Percentiles rank a stretch among this genome's conserved stretches.
Conservation (phyloP, 2,888 invertebrate genomes). For the Pocota personata region DNA sequence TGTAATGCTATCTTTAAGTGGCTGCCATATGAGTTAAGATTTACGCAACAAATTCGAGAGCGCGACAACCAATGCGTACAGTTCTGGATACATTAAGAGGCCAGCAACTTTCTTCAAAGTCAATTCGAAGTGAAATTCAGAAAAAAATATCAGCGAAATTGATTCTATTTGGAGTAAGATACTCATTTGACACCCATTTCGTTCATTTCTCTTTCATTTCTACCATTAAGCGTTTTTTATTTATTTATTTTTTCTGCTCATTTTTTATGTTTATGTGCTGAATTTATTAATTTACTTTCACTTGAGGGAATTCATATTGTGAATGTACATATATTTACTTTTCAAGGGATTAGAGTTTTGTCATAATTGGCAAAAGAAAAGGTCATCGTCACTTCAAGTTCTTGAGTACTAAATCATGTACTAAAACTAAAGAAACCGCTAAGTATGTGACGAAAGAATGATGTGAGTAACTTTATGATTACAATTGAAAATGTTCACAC, state of each 20-base stretch:
- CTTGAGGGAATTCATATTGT: slow-evolving; percentile 27
- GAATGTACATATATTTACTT: neutral
- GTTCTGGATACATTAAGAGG: neutral
- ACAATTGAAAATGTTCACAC: neutral
- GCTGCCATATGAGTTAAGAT: neutral
- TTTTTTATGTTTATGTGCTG: slow-evolving; percentile 22
- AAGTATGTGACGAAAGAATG: neutral
- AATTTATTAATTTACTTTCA: slow-evolving; percentile 63
- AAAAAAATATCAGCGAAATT: slow-evolving; percentile 24
- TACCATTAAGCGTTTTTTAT: slow-evolving; percentile 5
- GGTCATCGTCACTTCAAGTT: neutral
- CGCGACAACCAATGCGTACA: neutral
- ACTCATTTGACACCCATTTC: slow-evolving; percentile 47
- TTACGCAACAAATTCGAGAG: slow-evolving; percentile 40
- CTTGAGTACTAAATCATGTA: neutral
- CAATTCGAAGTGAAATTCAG: slow-evolving; percentile 14
- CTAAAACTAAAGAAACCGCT: neutral
- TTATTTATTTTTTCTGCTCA: neutral
- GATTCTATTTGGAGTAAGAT: slow-evolving; percentile 19
- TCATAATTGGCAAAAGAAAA: slow-evolving; percentile 7
- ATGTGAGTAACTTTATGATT: neutral
- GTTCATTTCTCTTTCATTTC: slow-evolving; percentile 47
- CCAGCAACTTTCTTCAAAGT: slow-evolving; percentile 36
- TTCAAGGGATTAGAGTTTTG: neutral
- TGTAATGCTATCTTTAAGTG: slow-evolving; percentile 25